phyloP scores from a whole-genome alignment of 37 sponge, comb jelly and placozoan species.

The Ianthella basta region DNA sequence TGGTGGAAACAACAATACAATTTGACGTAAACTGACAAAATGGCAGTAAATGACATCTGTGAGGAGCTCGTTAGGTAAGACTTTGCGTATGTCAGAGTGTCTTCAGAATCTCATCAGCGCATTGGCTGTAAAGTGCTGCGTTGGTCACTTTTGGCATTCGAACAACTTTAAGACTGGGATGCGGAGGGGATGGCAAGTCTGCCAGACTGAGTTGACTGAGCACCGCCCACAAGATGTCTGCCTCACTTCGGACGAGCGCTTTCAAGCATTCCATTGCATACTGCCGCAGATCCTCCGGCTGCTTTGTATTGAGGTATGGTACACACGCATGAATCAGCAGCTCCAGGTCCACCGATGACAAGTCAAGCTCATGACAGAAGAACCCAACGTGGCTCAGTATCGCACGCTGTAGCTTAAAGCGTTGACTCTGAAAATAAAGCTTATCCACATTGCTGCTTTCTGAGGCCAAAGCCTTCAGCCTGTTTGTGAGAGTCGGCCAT shows the following conservation, averaged over 20 bases:
- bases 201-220: conserved; percentile 44
- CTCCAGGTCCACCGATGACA: conserved; percentile 37
- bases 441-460: conserved; percentile 28
- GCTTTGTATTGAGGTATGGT: conserved; percentile 48
- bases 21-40: neutral
- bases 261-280: conserved; percentile 19
- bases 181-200: conserved; percentile 36
- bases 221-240: conserved; percentile 59
- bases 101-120: neutral
- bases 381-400: conserved; percentile 33
- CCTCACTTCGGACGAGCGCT: conserved; percentile 6
- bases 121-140: neutral
- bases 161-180: conserved; percentile 38
- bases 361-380: conserved; percentile 20
- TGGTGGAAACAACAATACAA: neutral
- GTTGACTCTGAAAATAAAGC: conserved; percentile 35
- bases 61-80: neutral
- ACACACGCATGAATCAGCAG: conserved; percentile 41
- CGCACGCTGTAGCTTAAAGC: conserved; percentile 42
- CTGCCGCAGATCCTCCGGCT: conserved; percentile 48
- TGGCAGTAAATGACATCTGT: neutral
- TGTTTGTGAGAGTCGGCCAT: conserved; percentile 49
- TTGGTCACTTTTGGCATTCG: neutral
- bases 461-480: conserved; percentile 39
- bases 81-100: neutral